Evolutionary conservation across 2,113 vertebrate genomes (phyloP).

Genomic region (Monopterus albus): DNA sequence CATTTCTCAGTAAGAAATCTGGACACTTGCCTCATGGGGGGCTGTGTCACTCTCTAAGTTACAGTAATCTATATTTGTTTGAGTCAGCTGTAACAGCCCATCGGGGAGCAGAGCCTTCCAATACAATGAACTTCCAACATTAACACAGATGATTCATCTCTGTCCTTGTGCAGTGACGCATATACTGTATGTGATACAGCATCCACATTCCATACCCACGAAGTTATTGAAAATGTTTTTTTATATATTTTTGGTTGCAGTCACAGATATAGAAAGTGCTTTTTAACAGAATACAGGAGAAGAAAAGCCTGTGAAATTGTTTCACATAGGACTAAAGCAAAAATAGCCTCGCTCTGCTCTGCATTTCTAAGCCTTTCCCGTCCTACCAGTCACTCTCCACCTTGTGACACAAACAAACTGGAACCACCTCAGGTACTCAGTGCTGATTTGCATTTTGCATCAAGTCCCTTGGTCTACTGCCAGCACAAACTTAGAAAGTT

Average conservation of each 20-base stretch:
- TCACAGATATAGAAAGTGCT: slow-evolving; percentile 30
- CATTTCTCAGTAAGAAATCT: slow-evolving; percentile 56
- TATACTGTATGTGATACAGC: slow-evolving; percentile 38
- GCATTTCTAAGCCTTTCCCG: slow-evolving; percentile 41
- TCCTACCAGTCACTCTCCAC: slow-evolving; percentile 65
- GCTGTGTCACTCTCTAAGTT: slow-evolving; percentile 46
- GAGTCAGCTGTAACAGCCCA: slow-evolving; percentile 44
- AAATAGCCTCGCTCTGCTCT: slow-evolving; percentile 60
- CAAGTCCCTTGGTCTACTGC: slow-evolving; percentile 70
- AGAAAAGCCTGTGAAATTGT: slow-evolving; percentile 10
- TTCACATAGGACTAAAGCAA: slow-evolving; percentile 39
- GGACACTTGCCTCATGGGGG: slow-evolving; percentile 56
- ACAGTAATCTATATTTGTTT: slow-evolving; percentile 59
- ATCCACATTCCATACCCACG: neutral
- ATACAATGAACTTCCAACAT: slow-evolving; percentile 20
- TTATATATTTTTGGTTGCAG: slow-evolving; percentile 18
- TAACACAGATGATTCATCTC: slow-evolving; percentile 50
- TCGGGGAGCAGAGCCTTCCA: slow-evolving; percentile 41
- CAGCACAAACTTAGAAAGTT: slow-evolving; percentile 66
- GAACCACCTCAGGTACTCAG: slow-evolving; percentile 69
- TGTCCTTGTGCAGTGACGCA: slow-evolving; percentile 36
- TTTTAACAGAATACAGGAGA: slow-evolving; percentile 14
- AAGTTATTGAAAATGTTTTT: slow-evolving; percentile 40
- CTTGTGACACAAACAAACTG: slow-evolving; percentile 72
- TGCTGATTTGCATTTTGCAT: slow-evolving; percentile 78